Base-by-base conservation (phyloP, 2,113 vertebrate genomes). In the Rhea americana region DNA sequence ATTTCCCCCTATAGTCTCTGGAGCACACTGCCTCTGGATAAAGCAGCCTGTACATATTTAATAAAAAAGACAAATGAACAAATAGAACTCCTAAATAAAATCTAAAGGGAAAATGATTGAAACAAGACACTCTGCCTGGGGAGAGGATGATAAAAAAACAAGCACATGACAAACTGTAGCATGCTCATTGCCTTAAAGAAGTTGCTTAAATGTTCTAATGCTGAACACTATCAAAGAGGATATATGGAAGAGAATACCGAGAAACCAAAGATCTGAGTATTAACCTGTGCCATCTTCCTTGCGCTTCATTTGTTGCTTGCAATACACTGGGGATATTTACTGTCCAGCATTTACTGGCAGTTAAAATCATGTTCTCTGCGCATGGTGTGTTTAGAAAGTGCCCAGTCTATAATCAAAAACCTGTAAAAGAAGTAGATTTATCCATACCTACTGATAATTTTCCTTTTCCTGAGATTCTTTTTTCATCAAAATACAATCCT, bases 391-490 rank as follows among this genome's bases (percentile, higher is more conserved):
- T 89, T 81, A 85, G 90, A 65, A 95, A 93, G 81, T 91, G 81
- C 85, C 93, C 66, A 50, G 65, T 94, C 76, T 70, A 89, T 93
- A 89, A 97, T 94, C 32, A 17, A 94, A 93, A 91, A 79, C 68
- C 89, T 93, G 92, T 50, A 95, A 86, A 87, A 90, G 89, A 93
- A 95, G 20, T 28, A 80, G 91, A 86, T 92, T 89, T 96, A 95
- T 95, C 87, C 90, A 80, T 65, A 91, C 78, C 81, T 93, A 93
- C 83, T 91, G 94, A 96, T 92, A 74, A 87, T 56, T 77, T 87
- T 90, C 84, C 47, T 91, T 77, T 93, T 67, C 59, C 67, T 73
- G 59, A 82, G 93, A 93, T 89, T 89, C 87, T 85, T 91, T 95
- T 93, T 85, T 92, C 87, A 90, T 78, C 74, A 48, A 91, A 95